Evolutionary conservation across 2,113 vertebrate genomes (phyloP).

Genomic region (Albula goreensis): DNA sequence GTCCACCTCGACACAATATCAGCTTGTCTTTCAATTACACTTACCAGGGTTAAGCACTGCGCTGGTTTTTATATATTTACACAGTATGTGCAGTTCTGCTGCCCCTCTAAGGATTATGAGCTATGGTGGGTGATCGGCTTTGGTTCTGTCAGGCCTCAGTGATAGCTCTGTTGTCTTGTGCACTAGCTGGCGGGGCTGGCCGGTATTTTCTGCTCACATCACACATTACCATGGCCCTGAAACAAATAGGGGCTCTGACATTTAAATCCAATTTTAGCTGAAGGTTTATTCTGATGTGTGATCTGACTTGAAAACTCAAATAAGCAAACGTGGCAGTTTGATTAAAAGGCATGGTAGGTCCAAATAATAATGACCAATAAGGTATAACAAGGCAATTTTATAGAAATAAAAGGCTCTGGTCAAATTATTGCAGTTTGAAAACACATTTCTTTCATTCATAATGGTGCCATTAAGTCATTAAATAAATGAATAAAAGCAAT

Average conservation of each 20-base stretch:
- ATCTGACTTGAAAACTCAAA: too few relatives aligned
- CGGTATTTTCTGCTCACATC: neutral
- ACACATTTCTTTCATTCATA: too few relatives aligned
- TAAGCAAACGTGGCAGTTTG: too few relatives aligned
- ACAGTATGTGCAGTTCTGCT: conserved; percentile 36
- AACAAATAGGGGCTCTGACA: too few relatives aligned
- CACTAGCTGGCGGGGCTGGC: neutral
- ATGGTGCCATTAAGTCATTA: too few relatives aligned
- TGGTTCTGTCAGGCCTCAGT: conserved; percentile 20
- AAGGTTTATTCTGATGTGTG: too few relatives aligned
- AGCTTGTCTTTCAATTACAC: conserved; percentile 50
- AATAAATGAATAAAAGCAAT: too few relatives aligned
- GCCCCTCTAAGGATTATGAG: conserved; percentile 48
- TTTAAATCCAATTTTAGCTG: too few relatives aligned
- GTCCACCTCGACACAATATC: conserved; percentile 33
- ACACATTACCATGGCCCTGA: neutral
- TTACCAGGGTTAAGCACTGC: conserved; percentile 41
- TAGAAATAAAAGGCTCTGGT: too few relatives aligned
- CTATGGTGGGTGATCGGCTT: conserved; percentile 45
- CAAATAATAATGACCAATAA: too few relatives aligned
- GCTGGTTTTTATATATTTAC: conserved; percentile 38
- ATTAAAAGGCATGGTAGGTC: too few relatives aligned
- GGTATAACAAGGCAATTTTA: too few relatives aligned
- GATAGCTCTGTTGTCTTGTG: neutral
- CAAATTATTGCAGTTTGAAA: neutral